Base-by-base conservation (phyloP, 2,797 vertebrate species). In the Falco rusticolus region DNA sequence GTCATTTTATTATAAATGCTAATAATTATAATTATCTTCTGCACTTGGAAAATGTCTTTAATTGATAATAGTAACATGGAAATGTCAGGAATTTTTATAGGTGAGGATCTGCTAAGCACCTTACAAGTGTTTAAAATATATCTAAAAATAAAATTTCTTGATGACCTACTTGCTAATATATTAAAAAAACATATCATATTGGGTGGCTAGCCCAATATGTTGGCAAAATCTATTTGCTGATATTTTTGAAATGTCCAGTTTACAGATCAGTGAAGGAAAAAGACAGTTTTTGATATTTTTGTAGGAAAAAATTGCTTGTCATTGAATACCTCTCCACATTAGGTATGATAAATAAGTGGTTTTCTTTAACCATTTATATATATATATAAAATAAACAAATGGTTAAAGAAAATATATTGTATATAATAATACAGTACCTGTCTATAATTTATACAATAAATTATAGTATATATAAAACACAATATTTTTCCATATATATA, bases 1-100 rank as follows among this genome's bases (percentile, higher is more conserved):
- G 50, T 65, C 4, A 59, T 86, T 86, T 94, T 82, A 43, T 56
- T 81, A 84, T 78, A 88, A 93, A 94, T 84, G 41, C 21, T 88
- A 53, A 86, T 86, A 91, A 48, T 81, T 84, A 15, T 65, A 69
- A 88, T 93, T 33, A 81, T 45, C 25, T 54, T 78, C 61, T 81
- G 45, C n/a, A 47, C 50, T 88, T 88, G 47, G 56, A 81, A 94
- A 72, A 86, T n/a, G 45, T 16, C 48, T 91, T 29, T 76, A 54
- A 91, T 71, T 87, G 69, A 37, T 75, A 83, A 56, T 39, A 75
- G 41, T 63, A 78, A 51, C 5, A 29, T 51, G 47, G 47, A 86
- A 69, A 37, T 0, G 0, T 87, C 50, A 94, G 82, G 17, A 84
- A 34, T 69, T 92, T 63, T 48, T 84, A 28, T 65, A 60, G 75